Conservation (phyloP, 1,140 invertebrate genomes). For the Xylocopa sonorina region DNA sequence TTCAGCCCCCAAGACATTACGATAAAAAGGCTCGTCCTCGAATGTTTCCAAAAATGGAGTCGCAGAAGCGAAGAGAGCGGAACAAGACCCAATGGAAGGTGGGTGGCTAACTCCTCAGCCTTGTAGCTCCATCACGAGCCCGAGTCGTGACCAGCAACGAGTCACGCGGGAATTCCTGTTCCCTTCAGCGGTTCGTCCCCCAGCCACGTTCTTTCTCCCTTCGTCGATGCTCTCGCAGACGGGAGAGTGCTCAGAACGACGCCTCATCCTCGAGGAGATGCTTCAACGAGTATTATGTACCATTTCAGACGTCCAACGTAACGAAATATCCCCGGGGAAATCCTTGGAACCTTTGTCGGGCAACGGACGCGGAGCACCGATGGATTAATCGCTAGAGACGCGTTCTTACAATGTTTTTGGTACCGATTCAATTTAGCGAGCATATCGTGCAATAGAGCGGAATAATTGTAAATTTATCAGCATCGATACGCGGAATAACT, state of each 20-base stretch:
- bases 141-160: constrained; percentile 41
- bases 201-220: constrained; percentile 30
- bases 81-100: neutral
- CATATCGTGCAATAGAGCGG: too few species aligned
- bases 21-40: neutral
- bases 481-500: neutral
- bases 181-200: constrained; percentile 9
- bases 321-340: constrained; percentile 1
- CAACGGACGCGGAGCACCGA: neutral
- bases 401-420: too few species aligned
- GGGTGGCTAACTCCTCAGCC: constrained; percentile 7
- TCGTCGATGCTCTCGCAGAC: neutral
- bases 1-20: neutral
- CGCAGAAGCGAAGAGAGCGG: neutral
- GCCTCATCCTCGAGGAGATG: constrained; percentile 33
- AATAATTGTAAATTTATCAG: neutral
- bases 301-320: neutral
- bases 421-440: too few species aligned
- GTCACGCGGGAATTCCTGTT: constrained; percentile 57
- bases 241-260: constrained; percentile 23
- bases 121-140: constrained; percentile 40
- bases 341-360: neutral
- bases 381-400: constrained; percentile 8
- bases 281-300: constrained; percentile 11
- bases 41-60: neutral